Evolutionary conservation across 2,888 invertebrate species (phyloP), one percentile per base, ranked within the genome.

Genomic region (Drosophila monieri): DNA sequence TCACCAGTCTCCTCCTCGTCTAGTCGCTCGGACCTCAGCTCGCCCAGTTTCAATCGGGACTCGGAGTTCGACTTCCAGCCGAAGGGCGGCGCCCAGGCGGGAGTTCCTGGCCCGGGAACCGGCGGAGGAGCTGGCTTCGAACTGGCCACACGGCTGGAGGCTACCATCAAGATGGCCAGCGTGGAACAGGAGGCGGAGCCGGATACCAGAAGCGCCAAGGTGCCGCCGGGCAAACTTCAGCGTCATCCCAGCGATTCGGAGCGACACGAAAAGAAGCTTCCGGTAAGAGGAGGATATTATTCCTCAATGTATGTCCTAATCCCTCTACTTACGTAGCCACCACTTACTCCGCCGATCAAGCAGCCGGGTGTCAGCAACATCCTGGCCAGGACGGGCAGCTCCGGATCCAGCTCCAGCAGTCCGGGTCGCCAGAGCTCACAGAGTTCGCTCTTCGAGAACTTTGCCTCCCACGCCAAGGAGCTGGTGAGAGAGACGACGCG

Each of bases 381-480:
- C 80, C 89, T 95, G 69, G 94, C 94, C 0, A 92, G 95, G 56
- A 94, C 94, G 3, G 93, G 94, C 2, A 95, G 94, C 83, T 93
- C 94, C 61, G 93, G 94, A 27, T 94, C 94, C 65, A 93, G 94
- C 60, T 93, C 94, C 1, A 89, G 90, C 59, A 91, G 91, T 53
- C 89, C 91, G 0, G 90, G 90, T 0, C 93, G 96, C 2, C 96
- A 97, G 90, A 94, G 95, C 1, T 96, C 96, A 0, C 97, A 97
- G 86, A 94, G 96, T 0, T 97, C 97, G 0, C 91, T 97, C 1
- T 94, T 98, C 78, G 97, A 97, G 90, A 96, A 97, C 85, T 95
- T 97, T 88, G 95, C 97, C 3, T 94, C 94, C 0, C 97, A 97
- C 88, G 97, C 97, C 10, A 97, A 97, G 90, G 97, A 97, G 83